Evolutionary conservation across 2,888 invertebrate genomes (phyloP), one percentile per base, ranked within the genome.

Genomic region (Drosophila mulleri): DNA sequence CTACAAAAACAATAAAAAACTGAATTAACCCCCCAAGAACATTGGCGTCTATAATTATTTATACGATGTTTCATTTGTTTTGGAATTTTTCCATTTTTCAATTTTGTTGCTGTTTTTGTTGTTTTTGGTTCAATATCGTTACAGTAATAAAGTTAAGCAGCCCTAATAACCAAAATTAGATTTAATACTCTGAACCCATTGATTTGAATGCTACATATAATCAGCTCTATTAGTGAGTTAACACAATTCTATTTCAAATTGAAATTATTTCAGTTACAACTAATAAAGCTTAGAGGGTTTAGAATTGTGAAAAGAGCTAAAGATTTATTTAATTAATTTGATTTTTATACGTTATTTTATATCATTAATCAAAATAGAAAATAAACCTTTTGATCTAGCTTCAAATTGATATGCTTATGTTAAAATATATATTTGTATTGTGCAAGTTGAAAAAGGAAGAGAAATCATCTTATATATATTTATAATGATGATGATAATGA

Each of bases 21-120:
- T 61, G 26, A 69, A 45, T 68, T 67, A 62, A 72, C 75, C 71
- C 66, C 63, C 63, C 67, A 69, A 76, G 76, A 76, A 66, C 63
- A 71, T 75, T 73, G 67, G 67, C 76, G 76, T 83, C 82, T 82
- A 87, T 83, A 91, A 91, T 91, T 90, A 90, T 91, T 91, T 91
- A 91, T 91, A 91, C 91, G 91, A 91, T 91, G 91, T 91, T 91
- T 91, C 91, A 91, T 91, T 91, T 91, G 91, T 91, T 91, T 88
- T 86, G 91, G 91, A 91, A 91, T 91, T 91, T 91, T 91, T 90
- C 91, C 91, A 91, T 53, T 53, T 53, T 53, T 53, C 37, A 20
- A 20, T 53, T 53, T 41, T 29, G 37, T 32, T 32, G 11, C n/a
- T 50, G 5, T 35, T 14, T 37, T 37, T 53, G 52, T 16, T 53